A percentile compares a stretch with the other conserved stretches of the same genome.
Conservation (phyloP, 2,888 invertebrate genomes). For the Atrina japonica region DNA sequence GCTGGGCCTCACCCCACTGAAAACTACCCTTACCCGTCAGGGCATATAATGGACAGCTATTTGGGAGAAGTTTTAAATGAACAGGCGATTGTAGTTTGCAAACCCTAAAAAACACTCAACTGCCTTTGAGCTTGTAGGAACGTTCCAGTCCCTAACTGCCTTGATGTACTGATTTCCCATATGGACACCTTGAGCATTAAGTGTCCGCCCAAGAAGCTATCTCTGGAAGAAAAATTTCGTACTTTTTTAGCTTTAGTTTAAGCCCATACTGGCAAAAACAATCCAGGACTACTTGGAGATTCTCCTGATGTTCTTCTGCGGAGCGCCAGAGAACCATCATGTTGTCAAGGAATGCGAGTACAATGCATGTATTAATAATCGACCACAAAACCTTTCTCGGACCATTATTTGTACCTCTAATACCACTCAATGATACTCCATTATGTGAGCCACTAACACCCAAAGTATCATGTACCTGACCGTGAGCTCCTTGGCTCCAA, state of each 20-base stretch:
- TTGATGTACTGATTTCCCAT: background rate
- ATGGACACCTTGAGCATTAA: slow-evolving; percentile 1
- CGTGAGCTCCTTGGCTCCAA: too few species aligned
- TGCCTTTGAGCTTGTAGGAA: slow-evolving; percentile 16
- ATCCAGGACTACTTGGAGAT: slow-evolving; percentile 20
- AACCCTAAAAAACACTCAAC: slow-evolving; percentile 40
- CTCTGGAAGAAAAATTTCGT: slow-evolving; percentile 25
- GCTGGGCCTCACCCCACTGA: background rate
- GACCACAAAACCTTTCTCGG: too few species aligned
- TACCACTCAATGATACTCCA: too few species aligned
- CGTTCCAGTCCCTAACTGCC: slow-evolving; percentile 19
- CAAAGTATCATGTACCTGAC: too few species aligned
- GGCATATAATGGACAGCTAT: slow-evolving; percentile 19
- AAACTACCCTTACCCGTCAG: slow-evolving; percentile 12
- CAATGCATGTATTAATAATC: slow-evolving; percentile 15
- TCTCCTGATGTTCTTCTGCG: slow-evolving; percentile 9
- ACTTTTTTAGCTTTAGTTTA: slow-evolving; percentile 40
- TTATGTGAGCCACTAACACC: too few species aligned
- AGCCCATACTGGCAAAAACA: slow-evolving; percentile 29
- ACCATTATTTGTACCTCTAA: too few species aligned
- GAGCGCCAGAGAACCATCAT: slow-evolving; percentile 24
- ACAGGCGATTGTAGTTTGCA: slow-evolving; percentile 33
- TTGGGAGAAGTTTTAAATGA: slow-evolving; percentile 16
- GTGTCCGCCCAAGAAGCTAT: background rate
- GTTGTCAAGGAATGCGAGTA: slow-evolving; percentile 40